phyloP scores from a whole-genome alignment of 2,888 invertebrate genomes.

The Periphyllus acericola region DNA sequence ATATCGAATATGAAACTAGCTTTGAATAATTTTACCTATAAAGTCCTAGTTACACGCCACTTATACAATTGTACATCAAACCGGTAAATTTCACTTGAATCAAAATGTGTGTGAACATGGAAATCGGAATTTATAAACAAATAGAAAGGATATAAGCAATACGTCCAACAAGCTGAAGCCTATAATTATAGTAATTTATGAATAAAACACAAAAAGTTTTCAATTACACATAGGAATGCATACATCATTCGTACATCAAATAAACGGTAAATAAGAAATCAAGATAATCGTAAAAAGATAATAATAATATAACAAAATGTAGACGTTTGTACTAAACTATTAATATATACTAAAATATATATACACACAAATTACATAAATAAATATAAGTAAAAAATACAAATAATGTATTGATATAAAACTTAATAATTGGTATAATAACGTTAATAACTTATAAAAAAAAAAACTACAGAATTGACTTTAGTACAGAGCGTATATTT shows the following conservation, averaged over 20 bases:
- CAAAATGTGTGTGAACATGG: neutral
- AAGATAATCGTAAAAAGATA: neutral
- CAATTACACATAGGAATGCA: neutral
- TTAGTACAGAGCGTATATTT: too few species aligned
- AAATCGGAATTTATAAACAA: neutral
- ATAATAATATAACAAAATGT: neutral
- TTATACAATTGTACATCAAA: neutral
- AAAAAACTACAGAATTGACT: too few species aligned
- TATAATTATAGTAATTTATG: neutral
- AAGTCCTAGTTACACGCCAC: neutral
- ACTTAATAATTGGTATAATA: neutral
- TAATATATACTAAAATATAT: neutral
- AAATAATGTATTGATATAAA: neutral
- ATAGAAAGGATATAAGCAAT: neutral
- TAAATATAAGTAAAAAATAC: neutral
- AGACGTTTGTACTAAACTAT: neutral
- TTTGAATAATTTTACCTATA: neutral
- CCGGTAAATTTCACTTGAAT: conserved; percentile 4
- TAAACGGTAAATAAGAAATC: neutral
- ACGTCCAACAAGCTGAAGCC: neutral
- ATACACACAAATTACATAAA: neutral
- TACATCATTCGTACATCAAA: neutral
- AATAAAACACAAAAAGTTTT: neutral
- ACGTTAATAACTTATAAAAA: too few species aligned
- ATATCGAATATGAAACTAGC: neutral